These are phyloP conservation scores for Aphyosemion australe DNA, from an alignment of 2,113 vertebrate genomes.

Conservation along the genomic window DNA sequence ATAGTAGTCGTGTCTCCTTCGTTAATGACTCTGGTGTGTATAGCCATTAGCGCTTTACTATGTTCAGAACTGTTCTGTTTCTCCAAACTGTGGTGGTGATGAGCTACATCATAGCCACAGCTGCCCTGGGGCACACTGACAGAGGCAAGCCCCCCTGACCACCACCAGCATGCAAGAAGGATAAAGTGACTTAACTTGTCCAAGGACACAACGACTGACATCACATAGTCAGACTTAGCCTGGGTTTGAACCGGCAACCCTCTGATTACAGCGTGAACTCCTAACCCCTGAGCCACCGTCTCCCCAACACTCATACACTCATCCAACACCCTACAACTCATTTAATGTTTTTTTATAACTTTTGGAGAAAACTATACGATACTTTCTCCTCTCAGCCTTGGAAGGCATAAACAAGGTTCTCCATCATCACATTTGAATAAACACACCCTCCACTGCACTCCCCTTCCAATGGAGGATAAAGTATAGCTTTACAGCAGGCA, in stretches of 20 bases:
- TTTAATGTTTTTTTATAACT: neutral
- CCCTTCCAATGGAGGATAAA: slow-evolving; percentile 14
- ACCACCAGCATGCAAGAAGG: too few species aligned
- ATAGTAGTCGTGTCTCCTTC: too few species aligned
- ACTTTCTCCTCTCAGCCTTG: slow-evolving; percentile 17
- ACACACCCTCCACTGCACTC: slow-evolving; percentile 6
- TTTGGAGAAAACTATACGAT: too few species aligned
- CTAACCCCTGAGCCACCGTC: too few species aligned
- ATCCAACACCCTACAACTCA: neutral
- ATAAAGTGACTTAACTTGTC: too few species aligned
- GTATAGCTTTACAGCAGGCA: slow-evolving; percentile 17
- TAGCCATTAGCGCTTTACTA: neutral
- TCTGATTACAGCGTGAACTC: too few species aligned
- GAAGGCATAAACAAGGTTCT: neutral
- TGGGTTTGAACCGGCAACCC: too few species aligned
- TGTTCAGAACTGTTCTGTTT: neutral
- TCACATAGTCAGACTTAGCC: too few species aligned
- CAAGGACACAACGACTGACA: too few species aligned
- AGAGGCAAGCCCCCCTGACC: too few species aligned
- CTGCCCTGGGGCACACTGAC: too few species aligned
- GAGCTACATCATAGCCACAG: too few species aligned
- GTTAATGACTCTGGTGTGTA: neutral
- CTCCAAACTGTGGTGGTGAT: neutral
- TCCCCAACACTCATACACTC: neutral
- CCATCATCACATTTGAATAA: slow-evolving; percentile 6